Evolutionary conservation across 2,888 invertebrate species (phyloP), one percentile per base, ranked within the genome.

Genomic region (Ligdia adustata): DNA sequence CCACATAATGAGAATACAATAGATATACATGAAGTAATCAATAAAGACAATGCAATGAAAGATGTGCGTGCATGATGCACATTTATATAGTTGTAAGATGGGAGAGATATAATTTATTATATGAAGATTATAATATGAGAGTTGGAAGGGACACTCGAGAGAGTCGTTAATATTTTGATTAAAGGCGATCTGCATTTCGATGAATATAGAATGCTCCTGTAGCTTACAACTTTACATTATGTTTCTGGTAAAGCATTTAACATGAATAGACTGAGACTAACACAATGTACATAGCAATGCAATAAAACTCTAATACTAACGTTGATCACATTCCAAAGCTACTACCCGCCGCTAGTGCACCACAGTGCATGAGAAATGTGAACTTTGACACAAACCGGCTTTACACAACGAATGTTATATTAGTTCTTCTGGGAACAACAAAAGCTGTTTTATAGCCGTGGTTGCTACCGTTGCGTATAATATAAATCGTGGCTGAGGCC

Each of bases 1-100:
- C 55, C 47, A 53, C 33, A 42, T 45, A 37, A 39, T 49, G 47
- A 51, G 51, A 34, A 48, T 49, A 60, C 64, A 64, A 65, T 66
- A 41, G 58, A 44, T 60, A 65, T 55, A 64, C 66, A 68, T 63
- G 52, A 66, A 67, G 62, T 59, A 64, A 65, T 69, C 62, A 61
- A 60, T 63, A 58, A 38, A 52, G 33, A 41, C 46, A 55, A 62
- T 52, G 60, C 59, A 62, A 62, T 64, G 52, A 56, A 57, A 35
- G 46, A 61, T 60, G 60, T 58, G 57, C 38, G 55, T 51, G 59
- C 59, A 55, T 61, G 55, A 60, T 59, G 46, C 52, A 47, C 53
- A 62, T 65, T 62, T 62, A 35, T 55, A 58, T 54, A 54, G 51
- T 44, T 45, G 38, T n/a, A 16, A 16, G 43, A 39, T 16, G 40